Base-by-base conservation (phyloP, 2,888 invertebrate species). In the Folsomia candida region DNA sequence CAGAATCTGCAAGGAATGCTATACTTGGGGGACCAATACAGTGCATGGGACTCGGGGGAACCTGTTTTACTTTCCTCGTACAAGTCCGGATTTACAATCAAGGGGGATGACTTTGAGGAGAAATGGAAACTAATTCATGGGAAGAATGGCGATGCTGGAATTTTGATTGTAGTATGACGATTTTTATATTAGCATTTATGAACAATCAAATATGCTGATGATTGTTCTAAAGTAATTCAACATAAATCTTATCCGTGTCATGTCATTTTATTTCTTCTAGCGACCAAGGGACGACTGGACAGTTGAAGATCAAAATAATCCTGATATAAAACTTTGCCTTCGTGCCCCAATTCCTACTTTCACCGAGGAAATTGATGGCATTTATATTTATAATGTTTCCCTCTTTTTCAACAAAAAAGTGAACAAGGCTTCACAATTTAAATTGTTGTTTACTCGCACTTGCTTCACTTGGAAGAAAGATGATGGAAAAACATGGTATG, bases 271-370 rank as follows among this genome's bases (percentile, higher is more conserved):
- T 47, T n/a, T n/a, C n/a, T n/a, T 74, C n/a, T 74, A 65, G 25
- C 65, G 71, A 60, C 74, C 74, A 3, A 64, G 70, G 2, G 76
- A 76, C 25, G 76, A 76, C 59, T 76, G 73, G 73, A 58, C 72
- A 0, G 70, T 76, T 1, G 51, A 51, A 11, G 61, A 76, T 47
- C 65, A 60, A 57, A 22, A 60, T 58, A 65, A 69, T 9, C 29
- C 47, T 11, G 26, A 65, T 11, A 26, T 70, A 9, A 72, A 60
- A 6, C 67, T 76, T 3, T 76, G 76, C 60, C 67, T 76, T 2
- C 51, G 73, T 28, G 70, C 73, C 6, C 76, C 76, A 4, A 47
- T 57, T n/a, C 51, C 65, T 0, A 59, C 22, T 3, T 72, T 72
- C 37, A 69, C 71, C 25, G 73, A 72, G 6, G 69, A 69, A 18